These are phyloP conservation scores for Dryobota labecula DNA, from an alignment of 2,888 invertebrate species.

Conservation along the genomic window DNA sequence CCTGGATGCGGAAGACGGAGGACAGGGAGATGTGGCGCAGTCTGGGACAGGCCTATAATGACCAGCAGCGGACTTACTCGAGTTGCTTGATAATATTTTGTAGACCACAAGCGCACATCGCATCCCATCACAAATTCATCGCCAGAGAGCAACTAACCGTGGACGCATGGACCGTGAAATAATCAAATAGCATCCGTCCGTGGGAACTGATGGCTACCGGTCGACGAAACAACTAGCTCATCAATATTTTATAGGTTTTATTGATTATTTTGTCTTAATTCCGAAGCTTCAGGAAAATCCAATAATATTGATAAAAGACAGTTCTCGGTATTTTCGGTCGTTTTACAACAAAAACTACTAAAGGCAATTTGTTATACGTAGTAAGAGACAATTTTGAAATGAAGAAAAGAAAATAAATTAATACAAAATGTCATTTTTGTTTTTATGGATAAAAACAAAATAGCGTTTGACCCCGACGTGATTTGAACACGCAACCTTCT, in stretches of 20 bases:
- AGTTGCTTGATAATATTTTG: too few relatives aligned
- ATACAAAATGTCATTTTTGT: neutral
- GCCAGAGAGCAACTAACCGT: constrained; percentile 2
- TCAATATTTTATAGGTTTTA: constrained; percentile 22
- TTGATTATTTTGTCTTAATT: constrained; percentile 13
- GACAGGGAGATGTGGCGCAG: too few relatives aligned
- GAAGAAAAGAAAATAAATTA: neutral
- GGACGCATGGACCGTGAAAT: constrained; percentile 59
- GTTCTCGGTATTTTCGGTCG: neutral
- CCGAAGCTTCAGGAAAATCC: neutral
- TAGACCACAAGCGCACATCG: neutral
- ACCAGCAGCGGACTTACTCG: too few relatives aligned
- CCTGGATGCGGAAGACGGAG: too few relatives aligned
- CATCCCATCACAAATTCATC: neutral
- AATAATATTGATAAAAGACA: neutral
- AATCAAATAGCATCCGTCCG: constrained; percentile 46
- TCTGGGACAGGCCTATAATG: too few relatives aligned
- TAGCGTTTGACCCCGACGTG: constrained; percentile 96
- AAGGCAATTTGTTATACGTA: neutral
- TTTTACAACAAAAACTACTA: neutral
- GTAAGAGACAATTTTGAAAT: neutral
- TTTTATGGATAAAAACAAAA: neutral
- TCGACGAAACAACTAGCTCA: constrained; percentile 1
- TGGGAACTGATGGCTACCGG: constrained; percentile 51
- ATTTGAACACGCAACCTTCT: constrained; percentile 99